Evolutionary conservation across 2,797 vertebrate species (phyloP), one percentile per base, ranked within the genome.

Genomic region (Danionella dracula): DNA sequence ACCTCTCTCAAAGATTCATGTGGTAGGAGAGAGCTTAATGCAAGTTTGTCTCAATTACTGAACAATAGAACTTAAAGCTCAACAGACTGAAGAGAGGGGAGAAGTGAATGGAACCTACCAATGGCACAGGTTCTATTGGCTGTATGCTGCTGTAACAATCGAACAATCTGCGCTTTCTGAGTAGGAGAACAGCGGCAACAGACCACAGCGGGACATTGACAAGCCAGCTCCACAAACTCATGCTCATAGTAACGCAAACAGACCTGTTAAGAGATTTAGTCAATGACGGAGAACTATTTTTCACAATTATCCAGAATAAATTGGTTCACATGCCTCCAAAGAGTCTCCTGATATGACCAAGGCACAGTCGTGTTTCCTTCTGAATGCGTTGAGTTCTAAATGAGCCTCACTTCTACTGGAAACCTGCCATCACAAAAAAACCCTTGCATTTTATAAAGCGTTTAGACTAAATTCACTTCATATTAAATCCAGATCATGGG

Each of bases 151-250:
- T 94, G 92, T 9, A 98, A 83, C 38, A 99, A 88, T 9, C 74
- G 85, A 74, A 96, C 95, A 4, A 99, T 96, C 73, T 90, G 93
- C 34, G 96, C 95, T 79, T 99, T 99, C 81, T 99, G 96, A 0
- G 96, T 99, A 3, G 96, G 96, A 0, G 95, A 97, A 75, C 96
- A 99, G 70, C 96, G 92, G 42, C 95, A 98, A 87, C 96, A 99
- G 37, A 99, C 95, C 19, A 99, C 94, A 0, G 96, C 94, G 0
- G 96, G 96, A 73, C 96, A 98, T 83, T 98, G 96, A 77, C 95
- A 98, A 0, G 95, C 94, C 84, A 99, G 66, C 84, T 98, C 96
- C 63, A 97, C 93, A 63, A 99, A 91, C 82, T 99, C 95, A 1
- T 95, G 96, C 77, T 99, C 95, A 0, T 98, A 99, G 79, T 95